Evolutionary conservation across 2,888 invertebrate species (phyloP).

Genomic region (Cloeon dipterum): DNA sequence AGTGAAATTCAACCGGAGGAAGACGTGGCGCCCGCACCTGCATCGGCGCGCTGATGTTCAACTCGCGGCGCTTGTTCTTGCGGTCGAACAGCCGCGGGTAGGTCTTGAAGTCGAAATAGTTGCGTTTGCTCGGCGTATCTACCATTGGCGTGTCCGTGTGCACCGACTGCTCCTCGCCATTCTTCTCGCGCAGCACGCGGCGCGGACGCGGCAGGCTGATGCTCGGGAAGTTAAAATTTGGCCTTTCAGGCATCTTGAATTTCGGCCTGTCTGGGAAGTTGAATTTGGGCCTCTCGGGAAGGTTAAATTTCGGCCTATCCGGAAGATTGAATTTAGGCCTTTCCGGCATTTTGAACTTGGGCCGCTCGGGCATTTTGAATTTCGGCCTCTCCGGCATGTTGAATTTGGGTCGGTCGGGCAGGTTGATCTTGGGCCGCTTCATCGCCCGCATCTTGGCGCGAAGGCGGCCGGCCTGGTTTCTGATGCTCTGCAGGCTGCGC

Average conservation of each 20-base stretch:
- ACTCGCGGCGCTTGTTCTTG: slow-evolving; percentile 16
- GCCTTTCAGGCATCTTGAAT: slow-evolving; percentile 29
- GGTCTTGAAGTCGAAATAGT: slow-evolving; percentile 42
- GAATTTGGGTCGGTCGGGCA: slow-evolving; percentile 28
- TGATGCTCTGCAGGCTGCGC: slow-evolving; percentile 22
- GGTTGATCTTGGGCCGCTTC: slow-evolving; percentile 27
- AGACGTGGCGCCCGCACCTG: neutral
- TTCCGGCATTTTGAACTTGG: slow-evolving; percentile 27
- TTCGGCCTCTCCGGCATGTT: slow-evolving; percentile 29
- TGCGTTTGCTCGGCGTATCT: slow-evolving; percentile 2
- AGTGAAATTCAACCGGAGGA: slow-evolving; percentile 31
- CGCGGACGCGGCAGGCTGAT: slow-evolving; percentile 7
- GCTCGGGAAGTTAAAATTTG: slow-evolving; percentile 29
- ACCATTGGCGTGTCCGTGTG: neutral
- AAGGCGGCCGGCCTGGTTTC: slow-evolving; percentile 45
- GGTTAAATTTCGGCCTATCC: slow-evolving; percentile 30
- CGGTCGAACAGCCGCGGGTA: slow-evolving; percentile 42
- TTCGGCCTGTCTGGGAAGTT: slow-evolving; percentile 33
- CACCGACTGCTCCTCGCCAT: neutral
- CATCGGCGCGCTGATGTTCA: neutral
- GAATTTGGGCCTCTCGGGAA: slow-evolving; percentile 30
- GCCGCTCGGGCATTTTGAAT: slow-evolving; percentile 25
- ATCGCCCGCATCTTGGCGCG: slow-evolving; percentile 39
- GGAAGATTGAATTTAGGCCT: slow-evolving; percentile 35
- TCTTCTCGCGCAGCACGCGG: slow-evolving; percentile 2